A percentile compares a stretch with the other conserved stretches of the same genome.
These are phyloP conservation scores for Chanos chanos DNA, from an alignment of 2,797 vertebrate species.

Conservation along the genomic window DNA sequence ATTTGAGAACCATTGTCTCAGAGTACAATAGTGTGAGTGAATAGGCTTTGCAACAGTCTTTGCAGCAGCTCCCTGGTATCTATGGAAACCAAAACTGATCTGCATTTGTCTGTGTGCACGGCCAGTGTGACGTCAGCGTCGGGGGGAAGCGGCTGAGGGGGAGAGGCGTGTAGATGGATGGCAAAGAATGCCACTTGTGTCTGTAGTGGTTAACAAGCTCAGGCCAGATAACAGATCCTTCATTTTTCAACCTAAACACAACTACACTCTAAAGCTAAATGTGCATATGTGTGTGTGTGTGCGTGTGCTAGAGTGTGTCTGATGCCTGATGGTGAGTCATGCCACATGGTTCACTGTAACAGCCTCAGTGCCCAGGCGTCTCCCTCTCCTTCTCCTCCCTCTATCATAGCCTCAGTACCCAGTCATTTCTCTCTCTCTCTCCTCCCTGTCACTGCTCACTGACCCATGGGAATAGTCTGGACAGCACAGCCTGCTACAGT, in stretches of 20 bases:
- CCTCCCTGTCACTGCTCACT: conserved; percentile 21
- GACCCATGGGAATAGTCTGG: conserved; percentile 30
- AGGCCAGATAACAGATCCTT: conserved; percentile 37
- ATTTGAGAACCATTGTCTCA: conserved; percentile 71
- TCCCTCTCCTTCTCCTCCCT: conserved; percentile 13
- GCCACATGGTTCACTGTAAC: conserved; percentile 1
- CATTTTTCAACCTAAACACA: conserved; percentile 35
- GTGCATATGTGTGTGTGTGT: conserved; percentile 3
- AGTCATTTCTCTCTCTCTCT: conserved; percentile 6
- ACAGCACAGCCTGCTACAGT: conserved; percentile 15
- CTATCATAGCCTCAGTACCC: conserved; percentile 5
- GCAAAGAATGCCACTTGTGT: conserved; percentile 44
- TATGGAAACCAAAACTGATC: conserved; percentile 78
- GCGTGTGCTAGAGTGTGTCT: conserved; percentile 13
- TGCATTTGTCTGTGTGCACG: conserved; percentile 61
- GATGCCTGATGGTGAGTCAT: conserved; percentile 16
- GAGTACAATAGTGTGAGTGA: conserved; percentile 71
- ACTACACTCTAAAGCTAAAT: conserved; percentile 13
- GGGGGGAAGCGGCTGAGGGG: conserved; percentile 2
- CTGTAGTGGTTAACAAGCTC: conserved; percentile 32
- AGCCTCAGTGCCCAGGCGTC: conserved; percentile 1
- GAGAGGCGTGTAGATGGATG: conserved; percentile 22
- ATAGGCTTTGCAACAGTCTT: conserved; percentile 70
- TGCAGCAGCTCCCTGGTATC: conserved; percentile 66
- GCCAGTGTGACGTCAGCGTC: conserved; percentile 41